A percentile compares a stretch with the other conserved stretches of the same genome.
Evolutionary conservation across 2,888 invertebrate genomes (phyloP).

Genomic region (Lycia hirtaria): DNA sequence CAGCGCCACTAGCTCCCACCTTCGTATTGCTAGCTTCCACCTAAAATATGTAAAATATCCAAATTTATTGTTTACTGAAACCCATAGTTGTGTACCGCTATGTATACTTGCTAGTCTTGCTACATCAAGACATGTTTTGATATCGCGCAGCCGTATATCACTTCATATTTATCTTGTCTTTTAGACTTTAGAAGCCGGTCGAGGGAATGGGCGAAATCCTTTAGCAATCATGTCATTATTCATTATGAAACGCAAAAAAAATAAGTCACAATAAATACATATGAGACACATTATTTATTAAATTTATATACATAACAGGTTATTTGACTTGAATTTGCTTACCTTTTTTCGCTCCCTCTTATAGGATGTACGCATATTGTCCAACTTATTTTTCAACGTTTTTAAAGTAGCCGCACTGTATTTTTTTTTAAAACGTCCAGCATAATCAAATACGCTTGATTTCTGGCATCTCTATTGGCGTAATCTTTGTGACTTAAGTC

Average conservation of each 20-base stretch:
- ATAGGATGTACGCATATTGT: neutral
- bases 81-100: neutral
- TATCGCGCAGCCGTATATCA: too few relatives aligned
- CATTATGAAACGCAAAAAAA: too few relatives aligned
- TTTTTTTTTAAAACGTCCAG: constrained; percentile 1
- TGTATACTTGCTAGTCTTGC: neutral
- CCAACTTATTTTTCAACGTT: constrained; percentile 1
- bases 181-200: too few relatives aligned
- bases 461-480: neutral
- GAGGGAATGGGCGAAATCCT: too few relatives aligned
- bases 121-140: neutral
- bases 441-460: neutral
- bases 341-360: constrained; percentile 23
- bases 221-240: too few relatives aligned
- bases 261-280: neutral
- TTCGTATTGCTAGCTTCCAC: constrained; percentile 4
- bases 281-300: neutral
- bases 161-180: too few relatives aligned
- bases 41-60: too few relatives aligned
- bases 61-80: neutral
- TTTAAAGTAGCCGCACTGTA: neutral
- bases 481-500: neutral
- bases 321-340: neutral
- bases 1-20: constrained; percentile 7
- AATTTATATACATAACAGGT: neutral